Evolutionary conservation across 2,113 vertebrate species (phyloP).

Genomic region (Chaetodon auriga): DNA sequence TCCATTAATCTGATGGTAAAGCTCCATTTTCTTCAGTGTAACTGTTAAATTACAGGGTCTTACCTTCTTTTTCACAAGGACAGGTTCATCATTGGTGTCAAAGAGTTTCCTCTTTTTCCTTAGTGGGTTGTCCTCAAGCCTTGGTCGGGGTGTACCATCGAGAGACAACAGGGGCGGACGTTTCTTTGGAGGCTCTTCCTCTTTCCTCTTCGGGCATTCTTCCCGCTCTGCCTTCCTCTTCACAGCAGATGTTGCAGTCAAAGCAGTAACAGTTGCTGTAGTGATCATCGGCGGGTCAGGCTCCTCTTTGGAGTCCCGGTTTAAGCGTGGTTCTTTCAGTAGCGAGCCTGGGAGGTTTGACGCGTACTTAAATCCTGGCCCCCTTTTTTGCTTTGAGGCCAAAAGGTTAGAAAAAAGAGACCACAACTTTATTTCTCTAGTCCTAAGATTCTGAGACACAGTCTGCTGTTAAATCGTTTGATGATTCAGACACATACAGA

Average conservation of each 20-base stretch:
- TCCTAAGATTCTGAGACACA: constrained; percentile 33
- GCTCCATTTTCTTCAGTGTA: too few species aligned
- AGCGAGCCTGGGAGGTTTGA: constrained; percentile 96
- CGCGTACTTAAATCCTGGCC: constrained; percentile 97
- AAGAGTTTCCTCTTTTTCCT: constrained; percentile 93
- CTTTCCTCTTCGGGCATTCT: constrained; percentile 86
- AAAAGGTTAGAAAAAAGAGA: constrained; percentile 86
- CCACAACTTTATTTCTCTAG: constrained; percentile 90
- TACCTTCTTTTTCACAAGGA: constrained; percentile 91
- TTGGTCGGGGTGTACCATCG: constrained; percentile 84
- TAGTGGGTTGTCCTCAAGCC: constrained; percentile 91
- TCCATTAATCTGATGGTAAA: too few species aligned
- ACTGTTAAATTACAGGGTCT: background rate
- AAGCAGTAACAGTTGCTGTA: constrained; percentile 57
- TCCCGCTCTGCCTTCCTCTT: constrained; percentile 92
- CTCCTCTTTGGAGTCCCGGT: constrained; percentile 91
- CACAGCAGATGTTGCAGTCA: constrained; percentile 56
- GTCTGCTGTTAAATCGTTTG: background rate
- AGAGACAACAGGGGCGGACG: constrained; percentile 76
- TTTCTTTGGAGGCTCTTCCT: constrained; percentile 91
- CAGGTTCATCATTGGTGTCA: constrained; percentile 91
- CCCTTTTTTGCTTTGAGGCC: constrained; percentile 99
- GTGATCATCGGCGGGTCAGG: constrained; percentile 76
- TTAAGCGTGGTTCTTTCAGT: constrained; percentile 92
- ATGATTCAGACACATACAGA: background rate